Conservation (phyloP, 2,888 invertebrate genomes). For the Odontocolon sp. region DNA sequence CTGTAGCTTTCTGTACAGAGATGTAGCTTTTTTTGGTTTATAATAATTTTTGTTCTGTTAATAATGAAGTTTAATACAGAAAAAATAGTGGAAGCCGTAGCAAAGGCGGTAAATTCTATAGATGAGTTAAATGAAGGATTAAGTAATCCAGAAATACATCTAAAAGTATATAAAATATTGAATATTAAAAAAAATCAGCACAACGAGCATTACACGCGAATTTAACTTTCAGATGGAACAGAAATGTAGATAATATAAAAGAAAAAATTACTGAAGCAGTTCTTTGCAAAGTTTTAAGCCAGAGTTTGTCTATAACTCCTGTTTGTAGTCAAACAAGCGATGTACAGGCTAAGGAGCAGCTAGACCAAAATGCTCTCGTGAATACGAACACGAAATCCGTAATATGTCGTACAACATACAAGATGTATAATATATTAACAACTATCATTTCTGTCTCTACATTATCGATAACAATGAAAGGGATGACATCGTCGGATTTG, state of each 20-base stretch:
- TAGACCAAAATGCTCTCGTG: too few relatives aligned
- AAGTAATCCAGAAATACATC: too few relatives aligned
- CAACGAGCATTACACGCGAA: background rate
- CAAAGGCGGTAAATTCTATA: too few relatives aligned
- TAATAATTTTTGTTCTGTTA: background rate
- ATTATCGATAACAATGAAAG: background rate
- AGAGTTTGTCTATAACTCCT: slow-evolving; percentile 3
- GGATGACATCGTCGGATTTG: background rate
- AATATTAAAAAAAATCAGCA: too few relatives aligned
- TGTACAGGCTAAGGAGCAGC: too few relatives aligned
- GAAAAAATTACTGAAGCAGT: background rate
- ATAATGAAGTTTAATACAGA: background rate
- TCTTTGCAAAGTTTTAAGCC: background rate
- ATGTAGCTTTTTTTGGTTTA: too few relatives aligned
- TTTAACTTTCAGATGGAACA: background rate
- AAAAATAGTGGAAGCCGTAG: background rate
- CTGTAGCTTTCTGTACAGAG: too few relatives aligned
- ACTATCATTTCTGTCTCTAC: slow-evolving; percentile 1
- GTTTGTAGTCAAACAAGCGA: background rate
- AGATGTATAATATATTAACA: background rate
- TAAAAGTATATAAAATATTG: too few relatives aligned
- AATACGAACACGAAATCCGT: background rate
- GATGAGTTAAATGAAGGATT: too few relatives aligned
- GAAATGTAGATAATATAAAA: background rate
- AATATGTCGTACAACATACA: background rate